These are phyloP conservation scores for Otis tarda DNA, from an alignment of 2,113 vertebrate species.

Conservation along the genomic window DNA sequence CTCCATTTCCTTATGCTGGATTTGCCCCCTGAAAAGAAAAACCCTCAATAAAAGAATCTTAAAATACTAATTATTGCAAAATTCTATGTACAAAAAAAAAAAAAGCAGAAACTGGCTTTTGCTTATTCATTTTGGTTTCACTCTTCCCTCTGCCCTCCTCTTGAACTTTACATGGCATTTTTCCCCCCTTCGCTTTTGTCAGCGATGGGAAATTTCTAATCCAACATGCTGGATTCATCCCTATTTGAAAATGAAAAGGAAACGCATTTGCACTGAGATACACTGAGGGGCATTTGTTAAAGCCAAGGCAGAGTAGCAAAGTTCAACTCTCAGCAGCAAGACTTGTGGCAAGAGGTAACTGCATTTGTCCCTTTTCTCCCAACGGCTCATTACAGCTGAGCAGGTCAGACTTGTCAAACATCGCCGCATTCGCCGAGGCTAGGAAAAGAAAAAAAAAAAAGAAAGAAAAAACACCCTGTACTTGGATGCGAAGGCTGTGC, in stretches of 20 bases:
- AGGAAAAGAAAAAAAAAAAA: background rate
- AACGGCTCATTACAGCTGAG: slow-evolving; percentile 16
- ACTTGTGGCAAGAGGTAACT: slow-evolving; percentile 39
- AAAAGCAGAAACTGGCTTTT: background rate
- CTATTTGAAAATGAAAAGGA: slow-evolving; percentile 73
- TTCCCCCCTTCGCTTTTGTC: slow-evolving; percentile 48
- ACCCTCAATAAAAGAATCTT: background rate
- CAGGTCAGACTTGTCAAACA: slow-evolving; percentile 60
- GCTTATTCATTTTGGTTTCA: slow-evolving; percentile 41
- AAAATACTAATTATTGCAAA: background rate
- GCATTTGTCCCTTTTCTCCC: slow-evolving; percentile 56
- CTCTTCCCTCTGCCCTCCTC: slow-evolving; percentile 58
- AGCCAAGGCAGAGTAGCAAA: slow-evolving; percentile 63
- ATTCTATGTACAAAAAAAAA: background rate
- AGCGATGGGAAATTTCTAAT: slow-evolving; percentile 67
- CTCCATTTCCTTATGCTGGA: background rate
- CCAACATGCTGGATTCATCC: slow-evolving; percentile 55
- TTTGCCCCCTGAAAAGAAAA: background rate
- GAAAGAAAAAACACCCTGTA: background rate
- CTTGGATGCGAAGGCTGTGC: slow-evolving; percentile 30
- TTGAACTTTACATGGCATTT: slow-evolving; percentile 65
- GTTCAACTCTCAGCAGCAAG: slow-evolving; percentile 65
- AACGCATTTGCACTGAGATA: slow-evolving; percentile 63
- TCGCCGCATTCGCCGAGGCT: accelerated
- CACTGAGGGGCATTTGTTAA: slow-evolving; percentile 62